A percentile compares a stretch with the other conserved stretches of the same genome.
Conservation (phyloP, 2,888 invertebrate species). For the Andrena minutula region DNA sequence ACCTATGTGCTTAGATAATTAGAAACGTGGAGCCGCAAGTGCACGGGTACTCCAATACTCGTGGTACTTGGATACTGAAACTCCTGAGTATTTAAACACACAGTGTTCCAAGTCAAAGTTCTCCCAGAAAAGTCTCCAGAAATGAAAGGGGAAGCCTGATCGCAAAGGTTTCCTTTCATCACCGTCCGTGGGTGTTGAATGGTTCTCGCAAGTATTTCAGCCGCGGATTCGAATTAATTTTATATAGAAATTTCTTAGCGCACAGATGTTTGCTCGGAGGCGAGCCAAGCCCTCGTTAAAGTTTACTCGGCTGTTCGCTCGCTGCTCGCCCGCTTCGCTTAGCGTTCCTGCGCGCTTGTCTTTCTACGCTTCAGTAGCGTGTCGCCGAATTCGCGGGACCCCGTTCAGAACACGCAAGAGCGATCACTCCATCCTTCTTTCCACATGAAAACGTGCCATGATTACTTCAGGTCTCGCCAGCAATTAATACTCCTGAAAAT, state of each 20-base stretch:
- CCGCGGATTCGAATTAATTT: slow-evolving; percentile 47
- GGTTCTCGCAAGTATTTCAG: slow-evolving; percentile 24
- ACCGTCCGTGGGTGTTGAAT: neutral
- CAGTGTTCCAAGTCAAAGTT: too few relatives aligned
- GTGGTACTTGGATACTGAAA: too few relatives aligned
- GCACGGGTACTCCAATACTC: too few relatives aligned
- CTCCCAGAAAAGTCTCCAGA: too few relatives aligned
- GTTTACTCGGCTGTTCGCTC: slow-evolving; percentile 68
- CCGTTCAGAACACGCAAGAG: neutral
- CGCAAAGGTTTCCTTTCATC: neutral
- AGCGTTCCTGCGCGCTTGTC: slow-evolving; percentile 65
- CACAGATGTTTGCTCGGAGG: slow-evolving; percentile 58
- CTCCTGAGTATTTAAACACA: too few relatives aligned
- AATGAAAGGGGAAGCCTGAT: neutral
- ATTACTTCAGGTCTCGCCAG: neutral
- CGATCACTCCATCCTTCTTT: neutral
- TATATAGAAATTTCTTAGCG: slow-evolving; percentile 52
- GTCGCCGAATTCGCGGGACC: slow-evolving; percentile 30
- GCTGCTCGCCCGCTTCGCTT: slow-evolving; percentile 56
- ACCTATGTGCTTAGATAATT: too few relatives aligned
- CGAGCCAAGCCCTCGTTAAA: slow-evolving; percentile 69
- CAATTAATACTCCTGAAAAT: neutral
- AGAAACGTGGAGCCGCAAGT: too few relatives aligned
- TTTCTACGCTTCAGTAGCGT: slow-evolving; percentile 60
- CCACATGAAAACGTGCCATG: neutral